Percentiles rank a stretch among this genome's conserved stretches.
Evolutionary conservation across 2,888 invertebrate genomes (phyloP).

Genomic region (Druceiella hillmani): DNA sequence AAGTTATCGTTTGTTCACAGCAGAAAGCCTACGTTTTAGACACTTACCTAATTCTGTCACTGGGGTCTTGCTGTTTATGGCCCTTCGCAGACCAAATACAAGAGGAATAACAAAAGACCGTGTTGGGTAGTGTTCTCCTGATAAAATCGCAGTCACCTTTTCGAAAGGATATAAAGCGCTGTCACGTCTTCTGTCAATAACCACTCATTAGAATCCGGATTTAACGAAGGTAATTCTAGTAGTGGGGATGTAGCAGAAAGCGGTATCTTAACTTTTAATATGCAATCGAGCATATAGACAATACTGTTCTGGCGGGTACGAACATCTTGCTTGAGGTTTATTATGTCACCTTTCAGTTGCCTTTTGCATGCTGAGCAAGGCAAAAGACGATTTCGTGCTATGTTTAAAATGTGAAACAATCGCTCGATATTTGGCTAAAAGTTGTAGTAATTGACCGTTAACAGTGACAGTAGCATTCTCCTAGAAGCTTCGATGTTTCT

Average conservation of each 20-base stretch:
- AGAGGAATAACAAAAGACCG: conserved; percentile 25
- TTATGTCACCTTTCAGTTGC: conserved; percentile 18
- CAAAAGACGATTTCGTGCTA: conserved; percentile 21
- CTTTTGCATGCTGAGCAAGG: conserved; percentile 21
- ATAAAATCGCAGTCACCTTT: conserved; percentile 21
- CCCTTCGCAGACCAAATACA: conserved; percentile 21
- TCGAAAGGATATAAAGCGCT: conserved; percentile 21
- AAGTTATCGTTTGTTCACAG: conserved; percentile 16
- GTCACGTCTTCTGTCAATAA: conserved; percentile 16
- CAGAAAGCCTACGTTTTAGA: too few species aligned
- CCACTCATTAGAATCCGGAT: conserved; percentile 23
- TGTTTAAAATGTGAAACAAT: conserved; percentile 26
- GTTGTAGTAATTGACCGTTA: too few species aligned
- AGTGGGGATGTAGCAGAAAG: conserved; percentile 20
- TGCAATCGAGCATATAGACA: conserved; percentile 23
- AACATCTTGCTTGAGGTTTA: conserved; percentile 27
- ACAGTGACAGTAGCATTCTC: too few species aligned
- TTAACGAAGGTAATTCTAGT: conserved; percentile 16
- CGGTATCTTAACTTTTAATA: conserved; percentile 21
- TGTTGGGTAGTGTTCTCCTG: conserved; percentile 25
- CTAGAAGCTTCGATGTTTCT: too few species aligned
- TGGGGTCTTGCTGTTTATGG: conserved; percentile 10
- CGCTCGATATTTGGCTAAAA: conserved; percentile 22
- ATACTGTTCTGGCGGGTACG: conserved; percentile 25
- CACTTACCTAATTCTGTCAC: conserved; percentile 3